A percentile compares a stretch with the other conserved stretches of the same genome.
Evolutionary conservation across 2,113 vertebrate genomes (phyloP).

Genomic region (Istiophorus platypterus): DNA sequence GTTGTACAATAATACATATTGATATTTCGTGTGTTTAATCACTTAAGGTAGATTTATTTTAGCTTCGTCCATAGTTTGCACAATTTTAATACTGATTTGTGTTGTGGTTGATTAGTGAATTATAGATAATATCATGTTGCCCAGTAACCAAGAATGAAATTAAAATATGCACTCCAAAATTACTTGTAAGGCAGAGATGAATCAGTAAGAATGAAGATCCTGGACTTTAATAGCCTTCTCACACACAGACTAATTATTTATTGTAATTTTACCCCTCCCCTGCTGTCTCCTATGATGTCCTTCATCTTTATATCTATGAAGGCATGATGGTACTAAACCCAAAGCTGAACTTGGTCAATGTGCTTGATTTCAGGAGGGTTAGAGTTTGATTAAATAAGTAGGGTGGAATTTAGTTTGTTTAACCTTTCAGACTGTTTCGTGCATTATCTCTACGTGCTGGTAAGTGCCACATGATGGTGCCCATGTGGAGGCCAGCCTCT

Average conservation of each 20-base stretch:
- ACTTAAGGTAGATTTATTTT: background rate
- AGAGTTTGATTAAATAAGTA: conserved; percentile 18
- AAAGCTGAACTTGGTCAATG: conserved; percentile 9
- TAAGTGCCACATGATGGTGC: conserved; percentile 45
- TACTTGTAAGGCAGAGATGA: conserved; percentile 38
- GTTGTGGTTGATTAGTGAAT: background rate
- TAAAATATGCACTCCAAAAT: conserved; percentile 1
- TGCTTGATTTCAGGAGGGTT: conserved; percentile 15
- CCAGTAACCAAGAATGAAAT: background rate
- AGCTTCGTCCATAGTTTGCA: background rate
- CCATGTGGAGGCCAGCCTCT: conserved; percentile 43
- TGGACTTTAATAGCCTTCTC: conserved; percentile 65
- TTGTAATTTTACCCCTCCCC: conserved; percentile 47
- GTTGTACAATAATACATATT: conserved; percentile 15
- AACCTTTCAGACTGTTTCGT: conserved; percentile 19
- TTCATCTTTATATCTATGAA: conserved; percentile 56
- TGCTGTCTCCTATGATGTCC: conserved; percentile 50
- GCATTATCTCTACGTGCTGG: conserved; percentile 28
- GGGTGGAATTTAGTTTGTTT: conserved; percentile 7
- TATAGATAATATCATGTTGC: background rate
- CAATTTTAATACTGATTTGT: background rate
- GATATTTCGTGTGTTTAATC: background rate
- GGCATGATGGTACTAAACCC: conserved; percentile 40
- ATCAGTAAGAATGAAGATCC: conserved; percentile 49
- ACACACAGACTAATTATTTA: conserved; percentile 66